Evolutionary conservation across 2,888 invertebrate genomes (phyloP), one percentile per base, ranked within the genome.

Genomic region (Pyrocoelia pectoralis): DNA sequence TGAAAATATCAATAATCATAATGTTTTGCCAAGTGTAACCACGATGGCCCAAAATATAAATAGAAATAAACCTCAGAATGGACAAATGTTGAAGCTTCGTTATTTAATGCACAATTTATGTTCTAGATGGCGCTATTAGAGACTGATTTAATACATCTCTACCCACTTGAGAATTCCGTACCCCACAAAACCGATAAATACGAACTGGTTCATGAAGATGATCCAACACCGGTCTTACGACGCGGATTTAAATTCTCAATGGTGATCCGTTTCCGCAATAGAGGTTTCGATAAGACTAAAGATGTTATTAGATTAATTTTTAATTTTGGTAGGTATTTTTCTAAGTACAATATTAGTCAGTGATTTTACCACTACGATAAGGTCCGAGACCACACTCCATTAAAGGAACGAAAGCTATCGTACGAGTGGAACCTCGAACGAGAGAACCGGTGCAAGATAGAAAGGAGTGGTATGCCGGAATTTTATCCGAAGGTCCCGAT

Each of bases 161-260:
- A 90, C 75, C 87, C 89, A 0, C 79, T 81, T 64, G 89, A 90
- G 71, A 93, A 93, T 76, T 88, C 90, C 0, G 84, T 83, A 51
- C 79, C 83, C 0, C 92, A 93, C 76, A 87, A 87, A 72, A 92
- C 93, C 0, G 81, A 85, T 63, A 87, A 87, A 72, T 93, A 84
- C 74, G 91, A 92, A 75, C 79, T 88, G 62, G 85, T 90, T 0
- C 87, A 89, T 67, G 83, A 86, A n/a, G 87, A 88, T 28, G 66
- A 68, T 28, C 85, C 88, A 0, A 85, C 84, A 0, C 84, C 90
- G 0, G 86, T 94, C 15, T 83, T 93, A 1, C 84, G 93, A 2
- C 84, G 93, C 18, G 93, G 92, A 0, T 88, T 90, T 73, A 84
- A 87, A 0, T 93, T 94, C 81, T 87, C 85, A 63, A 81, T 92